Base-by-base conservation (phyloP, 2,888 invertebrate species). In the Hoplodrina blanda region DNA sequence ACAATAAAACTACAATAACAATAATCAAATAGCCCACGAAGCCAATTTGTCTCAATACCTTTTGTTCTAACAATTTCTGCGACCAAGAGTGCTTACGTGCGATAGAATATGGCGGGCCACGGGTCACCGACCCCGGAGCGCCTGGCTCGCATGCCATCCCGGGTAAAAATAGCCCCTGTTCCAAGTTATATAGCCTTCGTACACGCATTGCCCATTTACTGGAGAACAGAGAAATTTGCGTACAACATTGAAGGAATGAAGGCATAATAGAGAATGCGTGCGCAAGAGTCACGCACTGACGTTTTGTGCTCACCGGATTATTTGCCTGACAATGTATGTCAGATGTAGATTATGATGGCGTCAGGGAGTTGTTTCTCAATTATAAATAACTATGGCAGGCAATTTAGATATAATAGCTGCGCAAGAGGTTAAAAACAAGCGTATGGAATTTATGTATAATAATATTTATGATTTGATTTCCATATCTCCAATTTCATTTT, bases 121-220 rank as follows among this genome's bases (percentile, higher is more conserved):
- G 84, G 92, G 90, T 88, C 92, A 82, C 59, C 80, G 92, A 91
- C 89, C 92, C 78, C 59, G 33, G 78, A 88, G 89, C 90, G 91
- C 90, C 88, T 63, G 80, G 79, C 78, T 81, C 83, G 87, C 91
- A 90, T 90, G 88, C 90, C 91, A 83, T 80, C 85, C 86, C 77
- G 83, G 80, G 88, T 87, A 88, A 88, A 89, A 89, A 89, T 89
- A 89, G 84, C 81, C 70, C 73, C 76, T 63, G 62, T 66, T 55
- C 50, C 64, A 57, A 81, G 73, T 56, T 66, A 65, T 75, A 84
- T 73, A 70, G 79, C 74, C 72, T 71, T 60, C 30, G 65, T 60
- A 74, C 77, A 76, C 71, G 84, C 81, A 79, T 76, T 61, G 61
- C 67, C 78, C 71, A 80, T 85, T 85, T 78, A 73, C 81, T 70